Percentiles rank a stretch among this genome's conserved stretches.
Conservation (phyloP, 2,113 vertebrate genomes). For the Caranx ignobilis region DNA sequence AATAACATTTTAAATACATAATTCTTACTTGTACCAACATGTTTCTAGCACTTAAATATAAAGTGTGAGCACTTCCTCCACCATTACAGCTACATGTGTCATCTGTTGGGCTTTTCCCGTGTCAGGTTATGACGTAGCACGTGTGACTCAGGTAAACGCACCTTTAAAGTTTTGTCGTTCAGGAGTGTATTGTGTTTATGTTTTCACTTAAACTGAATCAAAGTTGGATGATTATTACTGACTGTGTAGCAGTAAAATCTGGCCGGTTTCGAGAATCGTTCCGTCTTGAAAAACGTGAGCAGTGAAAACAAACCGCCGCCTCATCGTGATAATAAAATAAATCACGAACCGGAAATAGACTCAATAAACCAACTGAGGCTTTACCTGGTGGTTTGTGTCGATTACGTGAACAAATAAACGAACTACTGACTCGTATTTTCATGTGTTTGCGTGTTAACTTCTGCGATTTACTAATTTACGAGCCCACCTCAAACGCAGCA, state of each 20-base stretch:
- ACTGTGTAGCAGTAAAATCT: neutral
- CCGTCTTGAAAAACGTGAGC: neutral
- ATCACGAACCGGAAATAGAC: neutral
- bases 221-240: too few species aligned
- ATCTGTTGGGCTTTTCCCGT: neutral
- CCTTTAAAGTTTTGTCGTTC: neutral
- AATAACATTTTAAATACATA: neutral
- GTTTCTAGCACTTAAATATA: too few species aligned
- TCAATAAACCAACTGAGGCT: neutral
- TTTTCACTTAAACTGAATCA: neutral
- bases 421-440: neutral
- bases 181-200: neutral
- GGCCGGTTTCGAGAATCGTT: neutral
- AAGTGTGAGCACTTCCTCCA: too few species aligned
- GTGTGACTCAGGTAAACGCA: slow-evolving; percentile 3
- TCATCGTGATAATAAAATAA: neutral
- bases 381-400: neutral
- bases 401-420: slow-evolving; percentile 5
- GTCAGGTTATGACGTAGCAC: neutral
- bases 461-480: slow-evolving; percentile 38
- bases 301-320: neutral
- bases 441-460: neutral
- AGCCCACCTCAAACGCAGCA: slow-evolving; percentile 51
- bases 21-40: neutral
- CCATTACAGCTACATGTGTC: too few species aligned